Evolutionary conservation across 2,888 invertebrate species (phyloP).

Genomic region (Melanophora roralis): DNA sequence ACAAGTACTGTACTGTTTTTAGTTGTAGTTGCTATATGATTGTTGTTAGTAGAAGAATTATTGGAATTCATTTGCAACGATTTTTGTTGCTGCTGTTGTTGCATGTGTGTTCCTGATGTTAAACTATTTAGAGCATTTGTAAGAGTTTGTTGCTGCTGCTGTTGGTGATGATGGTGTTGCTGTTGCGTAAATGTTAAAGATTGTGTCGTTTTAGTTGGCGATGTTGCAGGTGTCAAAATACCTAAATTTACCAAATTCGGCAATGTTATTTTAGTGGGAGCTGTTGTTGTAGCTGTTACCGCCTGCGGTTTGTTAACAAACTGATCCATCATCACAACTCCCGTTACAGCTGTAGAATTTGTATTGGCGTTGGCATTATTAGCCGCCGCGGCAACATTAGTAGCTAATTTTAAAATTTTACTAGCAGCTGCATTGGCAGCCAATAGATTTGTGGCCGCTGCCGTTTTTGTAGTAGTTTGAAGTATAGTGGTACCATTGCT

Average conservation of each 20-base stretch:
- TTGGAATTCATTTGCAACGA: slow-evolving; percentile 60
- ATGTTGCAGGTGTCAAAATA: slow-evolving; percentile 79
- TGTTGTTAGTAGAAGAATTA: slow-evolving; percentile 56
- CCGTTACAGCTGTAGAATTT: background rate
- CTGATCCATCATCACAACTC: slow-evolving; percentile 66
- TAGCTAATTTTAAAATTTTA: slow-evolving; percentile 76
- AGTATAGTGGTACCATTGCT: slow-evolving; percentile 44
- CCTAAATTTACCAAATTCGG: slow-evolving; percentile 78
- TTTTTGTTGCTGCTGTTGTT: slow-evolving; percentile 63
- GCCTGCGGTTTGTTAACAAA: slow-evolving; percentile 52
- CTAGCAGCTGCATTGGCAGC: slow-evolving; percentile 76
- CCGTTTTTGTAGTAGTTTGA: slow-evolving; percentile 64
- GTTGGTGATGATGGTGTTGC: slow-evolving; percentile 69
- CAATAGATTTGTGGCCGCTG: slow-evolving; percentile 73
- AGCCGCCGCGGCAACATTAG: slow-evolving; percentile 71
- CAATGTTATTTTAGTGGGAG: slow-evolving; percentile 74
- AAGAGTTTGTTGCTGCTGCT: slow-evolving; percentile 66
- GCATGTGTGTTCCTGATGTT: slow-evolving; percentile 66
- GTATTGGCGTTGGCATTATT: slow-evolving; percentile 38
- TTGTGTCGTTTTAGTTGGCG: slow-evolving; percentile 77
- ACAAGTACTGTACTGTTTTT: slow-evolving; percentile 60
- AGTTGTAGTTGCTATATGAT: slow-evolving; percentile 58
- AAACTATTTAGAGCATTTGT: slow-evolving; percentile 66
- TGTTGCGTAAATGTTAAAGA: slow-evolving; percentile 72
- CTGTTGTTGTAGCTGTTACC: slow-evolving; percentile 61